Evolutionary conservation across 2,797 vertebrate species (phyloP).

Genomic region (Macropodus opercularis): DNA sequence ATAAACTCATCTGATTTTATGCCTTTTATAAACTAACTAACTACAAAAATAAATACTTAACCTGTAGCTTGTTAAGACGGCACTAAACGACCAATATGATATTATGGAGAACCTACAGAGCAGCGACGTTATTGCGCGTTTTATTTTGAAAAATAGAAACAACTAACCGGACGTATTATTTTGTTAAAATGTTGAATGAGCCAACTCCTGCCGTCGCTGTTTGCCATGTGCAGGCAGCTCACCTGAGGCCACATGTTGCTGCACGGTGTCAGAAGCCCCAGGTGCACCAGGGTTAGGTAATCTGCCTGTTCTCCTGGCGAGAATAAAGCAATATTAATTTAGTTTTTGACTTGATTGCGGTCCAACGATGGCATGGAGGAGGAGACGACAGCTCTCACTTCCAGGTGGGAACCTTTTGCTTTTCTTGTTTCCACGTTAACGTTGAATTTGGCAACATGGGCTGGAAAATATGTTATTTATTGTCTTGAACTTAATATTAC

Average conservation of each 20-base stretch:
- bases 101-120: no score
- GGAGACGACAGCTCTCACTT: conserved; percentile 45
- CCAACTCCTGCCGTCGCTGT: background rate
- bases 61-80: no score
- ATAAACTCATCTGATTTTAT: no score
- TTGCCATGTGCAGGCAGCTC: background rate
- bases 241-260: conserved; percentile 12
- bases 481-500: background rate
- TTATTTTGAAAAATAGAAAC: conserved; percentile 57
- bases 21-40: no score
- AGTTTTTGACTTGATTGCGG: background rate
- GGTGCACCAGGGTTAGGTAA: conserved; percentile 7
- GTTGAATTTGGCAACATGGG: background rate
- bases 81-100: no score
- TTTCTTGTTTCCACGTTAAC: background rate
- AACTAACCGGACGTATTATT: conserved; percentile 51
- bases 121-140: background rate
- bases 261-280: conserved; percentile 40
- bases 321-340: background rate
- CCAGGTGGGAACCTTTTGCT: conserved; percentile 36
- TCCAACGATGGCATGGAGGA: conserved; percentile 48
- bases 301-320: background rate
- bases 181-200: conserved; percentile 7
- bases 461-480: background rate
- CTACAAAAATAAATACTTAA: no score